Conservation (phyloP, 1,140 invertebrate genomes). For the Berghia stephanieae region DNA sequence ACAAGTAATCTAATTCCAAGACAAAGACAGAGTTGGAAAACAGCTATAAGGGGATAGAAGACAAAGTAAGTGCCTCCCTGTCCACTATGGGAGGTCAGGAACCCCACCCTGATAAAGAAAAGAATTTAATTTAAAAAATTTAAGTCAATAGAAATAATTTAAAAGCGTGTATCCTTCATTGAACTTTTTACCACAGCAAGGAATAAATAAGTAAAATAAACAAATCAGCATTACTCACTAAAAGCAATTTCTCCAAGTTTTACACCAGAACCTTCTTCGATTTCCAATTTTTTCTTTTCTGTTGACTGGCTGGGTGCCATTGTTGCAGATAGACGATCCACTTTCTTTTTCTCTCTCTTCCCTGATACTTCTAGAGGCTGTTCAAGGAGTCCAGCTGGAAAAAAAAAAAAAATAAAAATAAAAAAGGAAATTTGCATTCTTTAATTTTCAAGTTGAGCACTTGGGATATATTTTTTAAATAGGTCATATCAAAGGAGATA, state of each 20-base stretch:
- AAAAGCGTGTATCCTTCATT: not conserved
- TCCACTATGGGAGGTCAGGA: too few species aligned
- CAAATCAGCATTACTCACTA: slow-evolving; percentile 46
- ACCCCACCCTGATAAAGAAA: too few species aligned
- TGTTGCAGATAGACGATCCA: slow-evolving; percentile 61
- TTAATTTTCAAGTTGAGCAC: too few species aligned
- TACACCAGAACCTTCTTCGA: slow-evolving; percentile 62
- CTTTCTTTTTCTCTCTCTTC: slow-evolving; percentile 65
- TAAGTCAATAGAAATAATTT: too few species aligned
- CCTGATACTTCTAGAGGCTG: slow-evolving; percentile 59
- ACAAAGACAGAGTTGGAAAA: too few species aligned
- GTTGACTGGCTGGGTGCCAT: slow-evolving; percentile 39
- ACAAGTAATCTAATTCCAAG: too few species aligned
- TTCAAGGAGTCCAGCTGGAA: slow-evolving; percentile 61
- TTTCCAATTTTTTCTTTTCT: slow-evolving; percentile 57
- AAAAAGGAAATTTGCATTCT: too few species aligned
- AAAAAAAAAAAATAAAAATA: not conserved
- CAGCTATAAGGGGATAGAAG: too few species aligned
- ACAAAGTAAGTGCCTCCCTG: too few species aligned
- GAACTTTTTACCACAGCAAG: not conserved
- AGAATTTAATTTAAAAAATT: too few species aligned
- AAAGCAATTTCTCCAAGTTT: slow-evolving; percentile 64
- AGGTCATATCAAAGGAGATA: too few species aligned
- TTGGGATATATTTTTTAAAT: too few species aligned
- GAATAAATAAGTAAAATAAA: slow-evolving; percentile 1